Conservation (phyloP, 2,797 vertebrate genomes). For the Lophius americanus region DNA sequence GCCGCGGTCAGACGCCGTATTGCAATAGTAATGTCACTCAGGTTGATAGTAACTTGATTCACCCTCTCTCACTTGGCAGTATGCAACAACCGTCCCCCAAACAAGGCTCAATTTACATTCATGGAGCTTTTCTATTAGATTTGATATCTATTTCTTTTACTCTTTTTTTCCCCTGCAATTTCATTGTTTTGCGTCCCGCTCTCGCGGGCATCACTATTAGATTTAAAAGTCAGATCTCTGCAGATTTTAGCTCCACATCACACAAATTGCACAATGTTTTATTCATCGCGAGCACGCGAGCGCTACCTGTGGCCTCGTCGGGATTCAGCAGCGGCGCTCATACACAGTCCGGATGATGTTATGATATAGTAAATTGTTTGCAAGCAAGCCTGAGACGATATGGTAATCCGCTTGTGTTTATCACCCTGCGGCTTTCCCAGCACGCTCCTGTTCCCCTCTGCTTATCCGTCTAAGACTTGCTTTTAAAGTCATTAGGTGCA, state of each 20-base stretch:
- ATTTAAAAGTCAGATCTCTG: conserved; percentile 73
- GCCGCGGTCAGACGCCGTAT: conserved; percentile 44
- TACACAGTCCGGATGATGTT: conserved; percentile 59
- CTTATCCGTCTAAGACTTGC: conserved; percentile 74
- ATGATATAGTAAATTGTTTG: conserved; percentile 78
- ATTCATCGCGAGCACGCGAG: conserved; percentile 70
- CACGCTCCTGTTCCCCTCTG: conserved; percentile 64
- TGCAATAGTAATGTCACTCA: conserved; percentile 67
- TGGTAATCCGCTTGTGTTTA: conserved; percentile 79
- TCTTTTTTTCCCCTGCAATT: conserved; percentile 49
- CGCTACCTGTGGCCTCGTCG: conserved; percentile 75
- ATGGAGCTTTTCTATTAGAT: conserved; percentile 85
- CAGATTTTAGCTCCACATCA: conserved; percentile 77
- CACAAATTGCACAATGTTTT: conserved; percentile 83
- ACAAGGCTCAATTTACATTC: conserved; percentile 81
- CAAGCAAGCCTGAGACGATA: conserved; percentile 64
- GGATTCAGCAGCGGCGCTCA: conserved; percentile 45
- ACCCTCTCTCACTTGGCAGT: conserved; percentile 54
- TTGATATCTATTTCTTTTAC: conserved; percentile 28
- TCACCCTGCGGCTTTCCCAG: conserved; percentile 70
- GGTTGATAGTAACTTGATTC: conserved; percentile 72
- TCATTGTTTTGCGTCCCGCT: conserved; percentile 55
- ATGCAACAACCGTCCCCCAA: conserved; percentile 54
- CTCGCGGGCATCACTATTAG: conserved; percentile 73
- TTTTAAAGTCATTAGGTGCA: conserved; percentile 78